Evolutionary conservation across 2,113 vertebrate genomes (phyloP).

Genomic region (Panurus biarmicus): DNA sequence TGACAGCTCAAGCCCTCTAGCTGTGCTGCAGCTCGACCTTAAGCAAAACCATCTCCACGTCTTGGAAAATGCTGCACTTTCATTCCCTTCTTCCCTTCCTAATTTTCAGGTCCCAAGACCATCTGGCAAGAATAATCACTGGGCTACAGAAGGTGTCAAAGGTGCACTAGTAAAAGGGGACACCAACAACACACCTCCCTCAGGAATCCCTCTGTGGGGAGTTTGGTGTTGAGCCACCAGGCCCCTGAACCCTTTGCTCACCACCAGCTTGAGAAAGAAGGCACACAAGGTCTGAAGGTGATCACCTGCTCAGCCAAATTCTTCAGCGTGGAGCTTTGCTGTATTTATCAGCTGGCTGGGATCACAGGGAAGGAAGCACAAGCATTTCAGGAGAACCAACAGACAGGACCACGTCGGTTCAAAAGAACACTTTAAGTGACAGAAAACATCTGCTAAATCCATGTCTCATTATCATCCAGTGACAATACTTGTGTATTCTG

Average conservation of each 20-base stretch:
- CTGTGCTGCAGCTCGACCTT: neutral
- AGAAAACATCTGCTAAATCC: neutral
- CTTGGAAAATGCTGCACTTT: neutral
- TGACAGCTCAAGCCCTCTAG: neutral
- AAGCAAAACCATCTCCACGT: neutral
- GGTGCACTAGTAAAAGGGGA: neutral
- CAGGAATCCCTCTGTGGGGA: neutral
- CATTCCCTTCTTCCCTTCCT: neutral
- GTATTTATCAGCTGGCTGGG: neutral
- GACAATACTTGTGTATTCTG: neutral
- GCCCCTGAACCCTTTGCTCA: accelerated
- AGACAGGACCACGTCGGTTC: accelerated
- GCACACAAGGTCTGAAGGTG: neutral
- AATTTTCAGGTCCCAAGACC: neutral
- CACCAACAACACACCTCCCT: neutral
- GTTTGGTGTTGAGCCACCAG: neutral
- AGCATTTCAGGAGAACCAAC: neutral
- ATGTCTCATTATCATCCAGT: neutral
- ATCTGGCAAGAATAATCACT: neutral
- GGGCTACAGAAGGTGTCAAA: neutral
- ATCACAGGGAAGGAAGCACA: neutral
- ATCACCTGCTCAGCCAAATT: neutral
- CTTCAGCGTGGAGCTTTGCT: neutral
- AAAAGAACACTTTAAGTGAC: neutral
- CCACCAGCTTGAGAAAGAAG: neutral